Evolutionary conservation across 2,888 invertebrate genomes (phyloP).

Genomic region (Himalopsyche tibetana): DNA sequence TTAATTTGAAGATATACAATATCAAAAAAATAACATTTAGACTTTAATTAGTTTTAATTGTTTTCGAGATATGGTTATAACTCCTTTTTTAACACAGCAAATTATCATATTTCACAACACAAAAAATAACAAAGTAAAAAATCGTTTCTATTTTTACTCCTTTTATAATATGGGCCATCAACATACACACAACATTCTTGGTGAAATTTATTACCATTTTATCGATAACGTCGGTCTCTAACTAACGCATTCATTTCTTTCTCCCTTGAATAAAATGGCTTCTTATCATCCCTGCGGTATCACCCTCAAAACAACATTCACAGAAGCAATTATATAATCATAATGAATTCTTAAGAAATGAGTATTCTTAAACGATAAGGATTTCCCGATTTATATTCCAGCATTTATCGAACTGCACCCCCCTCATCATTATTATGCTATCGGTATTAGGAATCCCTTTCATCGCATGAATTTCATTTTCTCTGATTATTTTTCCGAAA

Average conservation of each 20-base stretch:
- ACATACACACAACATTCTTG: not conserved
- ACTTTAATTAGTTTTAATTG: too few relatives aligned
- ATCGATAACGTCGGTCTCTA: not conserved
- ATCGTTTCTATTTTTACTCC: not conserved
- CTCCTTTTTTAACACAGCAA: too few relatives aligned
- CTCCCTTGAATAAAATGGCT: not conserved
- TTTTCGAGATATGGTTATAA: too few relatives aligned
- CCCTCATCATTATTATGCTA: conserved; percentile 3
- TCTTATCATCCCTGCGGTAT: not conserved
- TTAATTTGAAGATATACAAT: too few relatives aligned
- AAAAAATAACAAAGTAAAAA: not conserved
- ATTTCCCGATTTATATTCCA: not conserved
- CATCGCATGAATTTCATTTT: not conserved
- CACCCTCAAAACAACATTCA: conserved; percentile 2
- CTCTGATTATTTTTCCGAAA: not conserved
- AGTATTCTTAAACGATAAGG: not conserved
- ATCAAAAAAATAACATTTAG: too few relatives aligned
- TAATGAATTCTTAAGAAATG: not conserved
- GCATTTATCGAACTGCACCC: not conserved
- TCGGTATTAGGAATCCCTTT: not conserved
- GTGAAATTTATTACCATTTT: not conserved
- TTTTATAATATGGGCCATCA: not conserved
- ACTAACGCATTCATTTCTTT: not conserved
- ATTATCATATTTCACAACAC: not conserved
- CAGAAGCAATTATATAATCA: conserved; percentile 5